Conservation (phyloP, 2,888 invertebrate genomes). For the Sialis lutaria region DNA sequence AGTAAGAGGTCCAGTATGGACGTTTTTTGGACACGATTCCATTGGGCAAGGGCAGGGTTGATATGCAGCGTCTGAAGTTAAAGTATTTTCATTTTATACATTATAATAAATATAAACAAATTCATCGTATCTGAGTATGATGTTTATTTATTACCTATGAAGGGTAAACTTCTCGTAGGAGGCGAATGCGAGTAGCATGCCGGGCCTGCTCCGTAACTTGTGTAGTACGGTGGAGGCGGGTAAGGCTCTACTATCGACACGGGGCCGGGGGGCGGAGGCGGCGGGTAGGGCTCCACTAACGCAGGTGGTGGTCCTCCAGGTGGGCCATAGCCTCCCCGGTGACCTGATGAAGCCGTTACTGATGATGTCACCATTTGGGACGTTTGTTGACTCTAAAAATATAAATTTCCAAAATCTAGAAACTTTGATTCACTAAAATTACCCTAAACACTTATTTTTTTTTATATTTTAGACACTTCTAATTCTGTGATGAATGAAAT, state of each 20-base stretch:
- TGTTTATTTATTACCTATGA: slow-evolving; percentile 35
- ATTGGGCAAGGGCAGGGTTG: slow-evolving; percentile 75
- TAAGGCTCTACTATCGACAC: slow-evolving; percentile 29
- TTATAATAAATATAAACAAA: not conserved
- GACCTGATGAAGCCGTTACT: slow-evolving; percentile 25
- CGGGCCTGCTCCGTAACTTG: slow-evolving; percentile 27
- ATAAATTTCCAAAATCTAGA: too few species aligned
- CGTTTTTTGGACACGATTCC: slow-evolving; percentile 96
- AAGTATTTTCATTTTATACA: slow-evolving; percentile 1
- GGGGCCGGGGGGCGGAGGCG: slow-evolving; percentile 23
- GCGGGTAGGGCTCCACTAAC: slow-evolving; percentile 20
- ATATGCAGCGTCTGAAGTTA: slow-evolving; percentile 33
- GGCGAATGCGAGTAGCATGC: slow-evolving; percentile 39
- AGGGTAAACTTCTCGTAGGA: slow-evolving; percentile 41
- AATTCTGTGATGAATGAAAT: too few species aligned
- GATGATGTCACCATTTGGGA: slow-evolving; percentile 23
- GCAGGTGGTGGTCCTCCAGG: slow-evolving; percentile 20
- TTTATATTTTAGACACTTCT: too few species aligned
- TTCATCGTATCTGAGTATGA: not conserved
- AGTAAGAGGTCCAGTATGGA: slow-evolving; percentile 96
- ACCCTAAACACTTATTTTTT: too few species aligned
- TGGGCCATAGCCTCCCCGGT: slow-evolving; percentile 27
- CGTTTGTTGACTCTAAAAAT: slow-evolving; percentile 3
- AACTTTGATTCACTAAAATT: too few species aligned
- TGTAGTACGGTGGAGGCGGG: slow-evolving; percentile 39